Conservation (phyloP, 2,113 vertebrate species). For the Pedionomus torquatus region DNA sequence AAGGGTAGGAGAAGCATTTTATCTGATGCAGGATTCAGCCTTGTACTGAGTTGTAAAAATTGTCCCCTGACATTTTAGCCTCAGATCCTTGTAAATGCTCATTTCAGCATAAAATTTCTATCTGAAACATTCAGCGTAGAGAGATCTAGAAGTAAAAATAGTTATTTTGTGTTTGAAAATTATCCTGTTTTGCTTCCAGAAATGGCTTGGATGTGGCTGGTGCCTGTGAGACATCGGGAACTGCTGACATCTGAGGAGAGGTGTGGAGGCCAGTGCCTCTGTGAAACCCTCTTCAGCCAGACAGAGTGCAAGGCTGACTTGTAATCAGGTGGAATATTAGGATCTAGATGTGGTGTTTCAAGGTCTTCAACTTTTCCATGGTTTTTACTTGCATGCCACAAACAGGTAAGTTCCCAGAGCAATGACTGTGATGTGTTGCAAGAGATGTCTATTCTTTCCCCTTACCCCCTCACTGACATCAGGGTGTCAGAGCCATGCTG, state of each 20-base stretch:
- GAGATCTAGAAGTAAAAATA: not conserved
- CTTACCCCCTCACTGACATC: not conserved
- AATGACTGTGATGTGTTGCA: not conserved
- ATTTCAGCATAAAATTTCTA: not conserved
- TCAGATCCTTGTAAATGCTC: not conserved
- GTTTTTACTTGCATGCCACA: not conserved
- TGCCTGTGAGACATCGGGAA: not conserved
- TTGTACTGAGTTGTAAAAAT: not conserved
- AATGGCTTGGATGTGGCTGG: not conserved
- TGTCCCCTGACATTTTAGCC: not conserved
- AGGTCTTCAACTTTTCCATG: not conserved
- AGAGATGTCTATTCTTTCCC: not conserved
- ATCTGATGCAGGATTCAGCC: not conserved
- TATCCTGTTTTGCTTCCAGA: not conserved
- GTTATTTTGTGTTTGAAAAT: not conserved
- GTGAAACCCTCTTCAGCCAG: accelerated
- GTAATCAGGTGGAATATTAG: accelerated
- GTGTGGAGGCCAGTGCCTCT: not conserved
- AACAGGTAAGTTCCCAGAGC: not conserved
- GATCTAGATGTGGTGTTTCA: not conserved
- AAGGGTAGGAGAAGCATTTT: not conserved
- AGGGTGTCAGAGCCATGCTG: not conserved
- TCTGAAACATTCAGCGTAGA: not conserved
- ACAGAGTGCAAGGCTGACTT: not conserved
- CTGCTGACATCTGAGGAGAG: accelerated